Evolutionary conservation across 2,888 invertebrate species (phyloP), one percentile per base, ranked within the genome.

Genomic region (Patella ulyssiponensis): DNA sequence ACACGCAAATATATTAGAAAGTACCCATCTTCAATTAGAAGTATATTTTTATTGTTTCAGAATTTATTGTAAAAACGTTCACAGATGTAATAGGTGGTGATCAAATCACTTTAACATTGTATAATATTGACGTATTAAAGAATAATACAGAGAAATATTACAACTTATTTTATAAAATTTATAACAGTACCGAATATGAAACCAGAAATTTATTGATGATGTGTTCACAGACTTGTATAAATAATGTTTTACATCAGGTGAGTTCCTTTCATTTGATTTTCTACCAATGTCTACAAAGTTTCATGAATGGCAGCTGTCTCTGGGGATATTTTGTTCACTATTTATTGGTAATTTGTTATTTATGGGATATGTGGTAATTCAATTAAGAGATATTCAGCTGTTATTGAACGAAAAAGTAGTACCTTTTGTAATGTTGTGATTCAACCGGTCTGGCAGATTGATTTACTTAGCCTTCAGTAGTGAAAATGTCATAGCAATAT

Each of bases 221-320:
- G 64, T 64, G 64, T 64, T 64, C 64, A 64, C 64, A 64, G 23
- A 23, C 23, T 20, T 64, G 64, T 64, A 64, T 64, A 2, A 64
- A 64, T 64, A 7, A 1, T 23, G 23, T 64, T 23, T 12, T 64
- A 5, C 3, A 11, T 20, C 20, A 64, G 23, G 64, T 64, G 14
- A 7, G 64, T 20, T 23, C 64, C 15, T 56, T 56, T 56, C 7
- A 56, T 17, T 15, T 56, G 56, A 56, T 17, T 56, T 5, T 56
- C 5, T 56, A 9, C 9, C 44, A 9, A 1, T 7, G 44, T 9
- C 44, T 44, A 44, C 44, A 44, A 1, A 44, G 44, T 44, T 7
- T 44, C 7, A 9, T 44, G 9, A 44, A 44, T 9, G 9, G 0
- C 44, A 44, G 7, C 44, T 44, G 9, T 3, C 27, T 3, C 27